phyloP scores from a whole-genome alignment of 2,888 invertebrate genomes.

The Conomelus anceps region DNA sequence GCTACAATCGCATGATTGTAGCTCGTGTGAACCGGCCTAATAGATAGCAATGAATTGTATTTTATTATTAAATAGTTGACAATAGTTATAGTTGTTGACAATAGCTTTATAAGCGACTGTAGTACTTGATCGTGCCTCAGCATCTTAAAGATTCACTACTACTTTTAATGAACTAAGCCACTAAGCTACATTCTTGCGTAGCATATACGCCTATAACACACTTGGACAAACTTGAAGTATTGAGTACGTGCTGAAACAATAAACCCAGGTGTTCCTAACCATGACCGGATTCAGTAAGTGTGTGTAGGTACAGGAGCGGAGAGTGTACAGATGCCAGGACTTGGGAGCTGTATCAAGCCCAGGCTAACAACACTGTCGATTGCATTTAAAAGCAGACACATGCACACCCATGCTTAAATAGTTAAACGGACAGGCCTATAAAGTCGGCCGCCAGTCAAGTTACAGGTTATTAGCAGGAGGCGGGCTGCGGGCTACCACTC shows the following conservation, averaged over 20 bases:
- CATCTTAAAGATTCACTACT: background rate
- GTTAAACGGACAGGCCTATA: background rate
- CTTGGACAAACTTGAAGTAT: background rate
- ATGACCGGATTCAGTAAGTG: background rate
- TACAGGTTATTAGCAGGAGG: background rate
- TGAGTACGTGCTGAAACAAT: background rate
- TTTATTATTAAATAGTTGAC: too few species aligned
- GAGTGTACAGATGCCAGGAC: background rate
- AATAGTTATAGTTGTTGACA: background rate
- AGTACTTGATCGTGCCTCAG: background rate
- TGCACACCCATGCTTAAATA: background rate
- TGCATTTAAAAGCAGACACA: background rate
- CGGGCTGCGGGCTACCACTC: background rate
- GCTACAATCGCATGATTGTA: too few species aligned
- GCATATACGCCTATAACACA: background rate
- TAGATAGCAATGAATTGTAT: too few species aligned
- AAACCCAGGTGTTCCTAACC: background rate
- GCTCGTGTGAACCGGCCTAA: too few species aligned
- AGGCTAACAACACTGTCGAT: background rate
- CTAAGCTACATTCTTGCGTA: background rate
- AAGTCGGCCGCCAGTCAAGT: background rate
- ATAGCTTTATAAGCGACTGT: background rate
- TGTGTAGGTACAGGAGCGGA: background rate
- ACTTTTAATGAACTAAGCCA: background rate
- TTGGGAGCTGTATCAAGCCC: background rate